Percentiles rank a stretch among this genome's conserved stretches.
These are phyloP conservation scores for Colossoma macropomum DNA, from an alignment of 2,113 vertebrate genomes.

Conservation along the genomic window DNA sequence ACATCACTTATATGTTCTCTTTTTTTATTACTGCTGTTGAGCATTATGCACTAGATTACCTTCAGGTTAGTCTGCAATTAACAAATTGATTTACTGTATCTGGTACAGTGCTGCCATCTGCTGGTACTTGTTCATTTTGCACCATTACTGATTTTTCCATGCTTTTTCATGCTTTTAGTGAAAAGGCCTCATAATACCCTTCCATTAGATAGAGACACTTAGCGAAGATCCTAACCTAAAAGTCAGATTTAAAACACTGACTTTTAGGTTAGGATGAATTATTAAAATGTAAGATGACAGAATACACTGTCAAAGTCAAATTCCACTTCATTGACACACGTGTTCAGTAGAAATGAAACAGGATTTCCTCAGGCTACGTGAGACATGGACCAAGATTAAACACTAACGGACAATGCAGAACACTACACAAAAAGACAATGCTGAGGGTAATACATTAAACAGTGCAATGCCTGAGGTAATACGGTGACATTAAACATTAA, in stretches of 20 bases:
- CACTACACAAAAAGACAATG: not conserved
- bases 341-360: not conserved
- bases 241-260: not conserved
- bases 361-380: constrained; percentile 47
- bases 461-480: not conserved
- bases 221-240: too few species aligned
- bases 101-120: constrained; percentile 72
- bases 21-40: not conserved
- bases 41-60: not conserved
- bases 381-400: constrained; percentile 7
- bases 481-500: constrained; percentile 1
- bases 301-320: not conserved
- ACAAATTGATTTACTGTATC: not conserved
- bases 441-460: not conserved
- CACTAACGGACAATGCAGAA: not conserved
- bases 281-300: not conserved
- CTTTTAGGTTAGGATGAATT: not conserved
- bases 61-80: not conserved
- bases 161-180: constrained; percentile 45
- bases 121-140: constrained; percentile 57
- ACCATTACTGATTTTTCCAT: constrained; percentile 21
- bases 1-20: not conserved
- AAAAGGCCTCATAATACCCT: not conserved
- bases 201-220: not conserved
- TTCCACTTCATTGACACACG: not conserved